phyloP scores from a whole-genome alignment of 2,113 vertebrate species.

The Brachyistius frenatus region DNA sequence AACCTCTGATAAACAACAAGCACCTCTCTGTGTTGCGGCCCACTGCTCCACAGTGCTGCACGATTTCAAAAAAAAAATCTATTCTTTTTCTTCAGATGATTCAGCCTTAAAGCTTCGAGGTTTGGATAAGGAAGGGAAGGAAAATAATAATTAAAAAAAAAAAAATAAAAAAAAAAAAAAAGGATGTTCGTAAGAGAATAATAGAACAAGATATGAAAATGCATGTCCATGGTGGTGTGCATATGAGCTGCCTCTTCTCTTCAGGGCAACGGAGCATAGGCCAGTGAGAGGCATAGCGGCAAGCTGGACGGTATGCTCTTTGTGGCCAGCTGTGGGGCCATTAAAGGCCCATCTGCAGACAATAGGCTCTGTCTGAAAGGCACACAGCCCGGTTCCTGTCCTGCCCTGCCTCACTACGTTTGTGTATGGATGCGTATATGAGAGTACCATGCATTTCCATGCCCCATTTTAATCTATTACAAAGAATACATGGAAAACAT shows the following conservation, averaged over 20 bases:
- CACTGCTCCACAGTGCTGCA: conserved; percentile 16
- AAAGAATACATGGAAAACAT: conserved; percentile 60
- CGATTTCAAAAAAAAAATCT: background rate
- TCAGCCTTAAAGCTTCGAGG: background rate
- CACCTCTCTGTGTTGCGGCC: conserved; percentile 34
- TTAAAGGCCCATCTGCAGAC: conserved; percentile 83
- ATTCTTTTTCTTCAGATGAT: background rate
- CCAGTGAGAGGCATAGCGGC: conserved; percentile 54
- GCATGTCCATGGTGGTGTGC: background rate
- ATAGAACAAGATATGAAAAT: conserved; percentile 9
- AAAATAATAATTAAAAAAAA: background rate
- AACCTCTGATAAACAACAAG: conserved; percentile 63
- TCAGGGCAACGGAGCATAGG: conserved; percentile 44
- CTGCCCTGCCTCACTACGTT: conserved; percentile 66
- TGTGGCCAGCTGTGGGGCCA: conserved; percentile 80
- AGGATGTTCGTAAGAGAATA: background rate
- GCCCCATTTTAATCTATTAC: conserved; percentile 63
- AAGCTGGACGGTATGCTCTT: conserved; percentile 68
- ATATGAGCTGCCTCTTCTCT: conserved; percentile 35
- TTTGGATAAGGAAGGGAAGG: background rate
- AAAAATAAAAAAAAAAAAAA: background rate
- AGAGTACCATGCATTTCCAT: conserved; percentile 70
- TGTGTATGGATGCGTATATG: conserved; percentile 67
- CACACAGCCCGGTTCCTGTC: conserved; percentile 74
- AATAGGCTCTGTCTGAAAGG: conserved; percentile 82